Evolutionary conservation across 2,113 vertebrate species (phyloP), one percentile per base, ranked within the genome.

Genomic region (Isichthys henryi): DNA sequence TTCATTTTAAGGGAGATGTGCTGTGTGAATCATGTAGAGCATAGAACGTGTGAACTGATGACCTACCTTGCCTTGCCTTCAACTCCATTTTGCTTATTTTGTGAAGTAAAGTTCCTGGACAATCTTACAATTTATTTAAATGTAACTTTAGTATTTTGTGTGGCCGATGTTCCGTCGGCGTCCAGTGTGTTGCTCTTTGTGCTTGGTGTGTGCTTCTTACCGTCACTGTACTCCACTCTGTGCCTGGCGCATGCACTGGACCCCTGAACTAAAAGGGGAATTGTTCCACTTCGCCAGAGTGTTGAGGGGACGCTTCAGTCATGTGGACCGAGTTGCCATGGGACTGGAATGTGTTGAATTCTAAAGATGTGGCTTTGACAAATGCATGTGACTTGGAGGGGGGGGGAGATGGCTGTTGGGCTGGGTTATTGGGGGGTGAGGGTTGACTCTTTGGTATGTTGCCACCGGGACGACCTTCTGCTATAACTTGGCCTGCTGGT

Each of bases 261-360:
- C 17, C 35, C 31, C 87, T n/a, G 39, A 35, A 77, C 91, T 93
- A 88, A 92, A 95, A 92, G 92, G 91, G 89, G 86, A 70, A 90
- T 95, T 94, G 92, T 95, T 93, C 90, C 56, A 49, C 53, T 92
- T 91, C 89, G 93, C 82, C 83, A 92, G 58, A 74, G 77, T 19
- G 70, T 80, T 91, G 89, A 94, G 92, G 91, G 89, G 92, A 90
- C 91, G 88, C 91, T 91, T 49, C 91, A 91, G 92, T 95, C 94
- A 95, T 96, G 94, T 94, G 93, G 94, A 94, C 91, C 87, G 87
- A 93, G 93, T 91, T 92, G 93, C 95, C 93, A 92, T 91, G 92
- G 91, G 92, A 93, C 92, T 95, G 93, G 95, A 96, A 96, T 96
- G 95, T 95, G 95, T 95, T 95, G 95, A 95, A 96, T 96, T 94